Evolutionary conservation across 2,888 invertebrate genomes (phyloP), one percentile per base, ranked within the genome.

Genomic region (Sisyra nigra): DNA sequence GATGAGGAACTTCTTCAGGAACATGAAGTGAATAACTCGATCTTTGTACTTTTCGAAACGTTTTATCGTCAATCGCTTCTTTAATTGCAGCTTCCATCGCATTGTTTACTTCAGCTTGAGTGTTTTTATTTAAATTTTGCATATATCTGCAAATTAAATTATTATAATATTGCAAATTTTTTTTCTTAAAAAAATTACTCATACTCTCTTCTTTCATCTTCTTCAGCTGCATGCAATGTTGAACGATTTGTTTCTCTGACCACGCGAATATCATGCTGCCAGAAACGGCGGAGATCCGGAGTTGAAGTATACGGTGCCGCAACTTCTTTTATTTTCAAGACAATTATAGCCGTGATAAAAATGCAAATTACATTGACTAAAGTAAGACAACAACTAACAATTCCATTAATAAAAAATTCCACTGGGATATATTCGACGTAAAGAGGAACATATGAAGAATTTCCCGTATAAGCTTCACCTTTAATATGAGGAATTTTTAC

Each of bases 291-390:
- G 40, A 83, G 64, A 53, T 79, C 79, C 17, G 79, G 76, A 47
- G 78, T 78, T 1, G 80, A 80, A 0, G 81, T 81, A 53, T 81
- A 79, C 0, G 83, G 86, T 41, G 85, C 84, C 1, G 80, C 80
- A 7, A 86, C 84, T 62, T 85, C 85, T 59, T 87, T 87, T 49
- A 86, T 81, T 72, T 84, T 85, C 40, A 87, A 63, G 47, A 86
- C 79, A 48, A 83, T 69, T 52, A 85, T 75, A 2, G 84, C 86
- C 41, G 83, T 80, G 51, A 82, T 71, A 57, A 85, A 81, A 55
- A 88, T 87, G 61, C 86, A 84, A 54, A 80, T 71, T 46, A 88
- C 85, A 60, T 88, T 88, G 30, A 88, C 72, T 40, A 86, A 67
- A 2, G 86, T 86, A 41, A 88, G 61, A 48, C 80, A 74, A 45